Base-by-base conservation (phyloP, 2,113 vertebrate species). In the Nyctibius bracteatus region DNA sequence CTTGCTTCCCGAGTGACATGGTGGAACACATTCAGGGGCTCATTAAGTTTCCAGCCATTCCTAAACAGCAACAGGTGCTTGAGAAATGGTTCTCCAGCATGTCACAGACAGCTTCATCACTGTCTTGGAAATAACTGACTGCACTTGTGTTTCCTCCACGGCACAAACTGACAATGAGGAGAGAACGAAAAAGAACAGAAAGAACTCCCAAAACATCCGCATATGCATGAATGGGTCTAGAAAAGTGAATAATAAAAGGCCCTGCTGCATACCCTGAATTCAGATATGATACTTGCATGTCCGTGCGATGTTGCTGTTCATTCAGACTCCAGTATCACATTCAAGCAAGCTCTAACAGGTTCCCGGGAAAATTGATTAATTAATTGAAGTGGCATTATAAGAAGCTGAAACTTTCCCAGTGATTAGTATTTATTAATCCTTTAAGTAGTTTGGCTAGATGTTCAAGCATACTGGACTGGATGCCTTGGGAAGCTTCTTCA, bases 11-110 rank as follows among this genome's bases (percentile, higher is more conserved):
- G 47, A 96, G 86, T 51, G 91, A 95, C 37, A 70, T 2, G n/a
- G 82, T 83, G 77, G 92, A 97, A 96, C 92, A 96, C 90, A 95
- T 95, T 92, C 91, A 95, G 78, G 49, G 58, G 61, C 77, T 97
- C 94, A 96, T 97, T 98, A 97, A 96, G 82, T 96, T 98, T 97
- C 96, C 94, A 96, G 35, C 75, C 94, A 94, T 97, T 98, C 96
- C 90, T 92, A 39, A 96, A 97, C 57, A 96, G 87, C 90, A 97
- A 98, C 97, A 97, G 97, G 97, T 98, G 97, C 93, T 47, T 28
- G 91, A 96, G 72, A 96, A 95, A 97, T n/a, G 33, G 88, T 95
- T 93, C 88, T 94, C 85, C 62, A 96, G 93, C 74, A 94, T 95
- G 94, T 83, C 90, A 94, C n/a, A 92, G 93, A 90, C 86, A 90